Percentiles rank a stretch among this genome's conserved stretches.
phyloP scores from a whole-genome alignment of 30 jellyfish, hydroid and myxozoan genomes.

The Morbakka virulenta region DNA sequence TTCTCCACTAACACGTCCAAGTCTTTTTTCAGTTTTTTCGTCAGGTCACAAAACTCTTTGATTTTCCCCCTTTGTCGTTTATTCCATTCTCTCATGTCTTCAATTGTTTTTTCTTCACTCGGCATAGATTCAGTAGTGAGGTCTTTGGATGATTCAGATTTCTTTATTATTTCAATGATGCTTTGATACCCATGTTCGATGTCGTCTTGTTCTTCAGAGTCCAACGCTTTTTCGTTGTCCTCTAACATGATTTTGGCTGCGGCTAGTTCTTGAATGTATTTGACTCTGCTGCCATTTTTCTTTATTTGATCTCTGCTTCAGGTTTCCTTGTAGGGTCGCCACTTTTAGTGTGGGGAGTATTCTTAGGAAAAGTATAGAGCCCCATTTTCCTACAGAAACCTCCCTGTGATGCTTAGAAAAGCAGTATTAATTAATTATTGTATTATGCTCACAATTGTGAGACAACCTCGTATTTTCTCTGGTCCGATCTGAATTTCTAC shows the following conservation, averaged over 20 bases:
- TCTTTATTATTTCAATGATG: neutral
- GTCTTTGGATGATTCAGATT: conserved; percentile 6
- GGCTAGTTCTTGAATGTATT: conserved; percentile 26
- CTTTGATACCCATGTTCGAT: conserved; percentile 8
- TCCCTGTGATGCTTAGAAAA: no score
- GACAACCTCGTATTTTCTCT: no score
- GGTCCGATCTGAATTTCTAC: no score
- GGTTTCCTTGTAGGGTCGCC: conserved; percentile 42
- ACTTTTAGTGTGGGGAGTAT: conserved; percentile 38
- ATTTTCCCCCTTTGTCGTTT: conserved; percentile 39
- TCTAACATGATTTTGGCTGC: conserved; percentile 33
- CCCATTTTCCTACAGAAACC: no score
- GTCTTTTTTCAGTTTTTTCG: conserved; percentile 36
- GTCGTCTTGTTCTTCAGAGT: conserved; percentile 10
- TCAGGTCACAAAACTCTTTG: conserved; percentile 8
- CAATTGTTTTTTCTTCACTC: conserved; percentile 14
- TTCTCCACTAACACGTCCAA: neutral
- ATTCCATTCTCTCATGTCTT: conserved; percentile 41
- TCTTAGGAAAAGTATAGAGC: neutral
- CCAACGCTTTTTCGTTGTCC: conserved; percentile 18
- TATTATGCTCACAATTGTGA: no score
- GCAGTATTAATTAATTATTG: no score
- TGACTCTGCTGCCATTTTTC: conserved; percentile 12
- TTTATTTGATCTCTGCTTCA: neutral
- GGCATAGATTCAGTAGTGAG: conserved; percentile 6